These are phyloP conservation scores for Marcusenius ussheri DNA, from an alignment of 2,113 vertebrate species.

Conservation along the genomic window DNA sequence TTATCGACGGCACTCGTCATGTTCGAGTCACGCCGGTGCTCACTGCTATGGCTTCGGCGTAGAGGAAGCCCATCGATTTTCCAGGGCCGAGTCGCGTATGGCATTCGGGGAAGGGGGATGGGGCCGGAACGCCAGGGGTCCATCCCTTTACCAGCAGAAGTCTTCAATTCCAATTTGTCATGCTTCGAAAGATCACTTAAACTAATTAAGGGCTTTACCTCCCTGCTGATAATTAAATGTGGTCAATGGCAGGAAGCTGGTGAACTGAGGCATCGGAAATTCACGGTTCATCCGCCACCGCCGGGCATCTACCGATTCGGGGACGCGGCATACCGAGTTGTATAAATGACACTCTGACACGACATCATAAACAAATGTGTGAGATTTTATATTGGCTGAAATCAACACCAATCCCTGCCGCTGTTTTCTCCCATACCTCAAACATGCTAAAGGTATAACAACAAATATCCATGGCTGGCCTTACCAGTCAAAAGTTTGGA, in stretches of 20 bases:
- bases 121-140: not conserved
- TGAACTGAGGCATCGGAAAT: not conserved
- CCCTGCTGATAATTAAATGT: conserved; percentile 40
- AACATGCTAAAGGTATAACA: not conserved
- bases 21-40: conserved; percentile 50
- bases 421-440: not conserved
- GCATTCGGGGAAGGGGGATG: not conserved
- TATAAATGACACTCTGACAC: not conserved
- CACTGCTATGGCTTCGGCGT: conserved; percentile 33
- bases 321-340: not conserved
- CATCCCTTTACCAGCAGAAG: conserved; percentile 40
- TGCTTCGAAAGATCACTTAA: conserved; percentile 30
- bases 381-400: not conserved
- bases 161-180: conserved; percentile 46
- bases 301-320: not conserved
- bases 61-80: conserved; percentile 20
- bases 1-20: conserved; percentile 54
- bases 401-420: not conserved
- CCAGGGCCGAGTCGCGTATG: conserved; percentile 19
- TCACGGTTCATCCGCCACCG: not conserved
- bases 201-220: conserved; percentile 50
- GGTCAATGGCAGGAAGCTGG: conserved; percentile 5
- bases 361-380: not conserved
- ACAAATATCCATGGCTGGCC: not conserved
- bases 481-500: not conserved